Percentiles rank a stretch among this genome's conserved stretches.
Evolutionary conservation across 2,888 invertebrate species (phyloP).

Genomic region (Luffia ferchaultella): DNA sequence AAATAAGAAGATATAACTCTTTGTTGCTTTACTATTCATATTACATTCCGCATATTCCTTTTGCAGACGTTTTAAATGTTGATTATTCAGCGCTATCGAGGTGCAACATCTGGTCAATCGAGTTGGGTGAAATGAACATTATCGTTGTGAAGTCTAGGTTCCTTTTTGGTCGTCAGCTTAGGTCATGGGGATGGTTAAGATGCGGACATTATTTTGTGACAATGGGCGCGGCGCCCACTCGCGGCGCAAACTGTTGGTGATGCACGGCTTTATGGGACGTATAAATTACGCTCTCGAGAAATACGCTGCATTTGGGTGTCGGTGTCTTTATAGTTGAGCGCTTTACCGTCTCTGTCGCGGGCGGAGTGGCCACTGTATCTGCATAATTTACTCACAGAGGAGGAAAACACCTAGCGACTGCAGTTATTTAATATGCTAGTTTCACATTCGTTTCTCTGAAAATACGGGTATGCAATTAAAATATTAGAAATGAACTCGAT

Average conservation of each 20-base stretch:
- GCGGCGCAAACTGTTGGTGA: constrained; percentile 47
- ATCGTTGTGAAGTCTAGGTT: constrained; percentile 30
- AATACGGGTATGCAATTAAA: too few relatives aligned
- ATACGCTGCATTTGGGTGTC: constrained; percentile 35
- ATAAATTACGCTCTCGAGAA: constrained; percentile 54
- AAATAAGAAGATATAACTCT: constrained; percentile 58
- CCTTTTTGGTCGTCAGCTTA: constrained; percentile 29
- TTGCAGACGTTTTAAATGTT: constrained; percentile 65
- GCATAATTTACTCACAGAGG: constrained; percentile 2
- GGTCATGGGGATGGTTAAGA: constrained; percentile 37
- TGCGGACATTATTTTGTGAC: constrained; percentile 64
- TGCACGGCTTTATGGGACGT: constrained; percentile 60
- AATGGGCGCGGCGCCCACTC: constrained; percentile 62
- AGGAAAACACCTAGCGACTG: too few relatives aligned
- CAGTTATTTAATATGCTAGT: too few relatives aligned
- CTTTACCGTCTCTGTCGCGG: too few relatives aligned
- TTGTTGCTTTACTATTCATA: constrained; percentile 64
- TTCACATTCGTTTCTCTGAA: too few relatives aligned
- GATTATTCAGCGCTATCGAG: constrained; percentile 62
- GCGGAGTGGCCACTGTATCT: constrained; percentile 1
- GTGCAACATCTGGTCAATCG: constrained; percentile 46
- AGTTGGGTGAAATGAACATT: constrained; percentile 26
- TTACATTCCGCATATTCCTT: constrained; percentile 64
- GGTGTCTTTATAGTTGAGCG: constrained; percentile 9
- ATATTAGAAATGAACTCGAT: too few relatives aligned